Conservation (phyloP, 2,888 invertebrate species). For the Chrysolina haemoptera region DNA sequence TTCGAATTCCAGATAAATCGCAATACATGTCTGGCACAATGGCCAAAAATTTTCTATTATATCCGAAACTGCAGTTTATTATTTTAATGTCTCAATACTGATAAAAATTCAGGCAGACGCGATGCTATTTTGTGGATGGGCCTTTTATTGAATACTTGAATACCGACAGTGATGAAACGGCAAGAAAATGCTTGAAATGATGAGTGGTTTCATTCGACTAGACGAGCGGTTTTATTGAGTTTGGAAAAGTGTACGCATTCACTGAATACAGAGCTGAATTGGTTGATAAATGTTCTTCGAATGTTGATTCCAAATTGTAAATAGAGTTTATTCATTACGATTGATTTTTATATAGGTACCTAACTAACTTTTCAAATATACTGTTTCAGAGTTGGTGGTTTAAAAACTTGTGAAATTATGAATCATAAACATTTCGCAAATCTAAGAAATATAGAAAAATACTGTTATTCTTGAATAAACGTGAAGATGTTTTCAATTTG, state of each 20-base stretch:
- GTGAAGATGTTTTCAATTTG: no score
- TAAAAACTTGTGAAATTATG: no score
- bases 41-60: slow-evolving; percentile 42
- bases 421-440: no score
- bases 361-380: no score
- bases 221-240: slow-evolving; percentile 6
- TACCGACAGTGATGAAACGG: slow-evolving; percentile 19
- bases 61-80: slow-evolving; percentile 39
- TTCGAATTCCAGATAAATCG: slow-evolving; percentile 42
- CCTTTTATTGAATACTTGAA: slow-evolving; percentile 19
- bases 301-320: not conserved
- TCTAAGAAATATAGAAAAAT: no score
- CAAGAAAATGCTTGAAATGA: slow-evolving; percentile 10
- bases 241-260: slow-evolving; percentile 6
- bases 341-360: no score
- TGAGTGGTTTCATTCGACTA: slow-evolving; percentile 11
- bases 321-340: not conserved
- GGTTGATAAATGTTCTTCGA: not conserved
- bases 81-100: slow-evolving; percentile 40
- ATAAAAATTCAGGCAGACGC: slow-evolving; percentile 31
- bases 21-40: slow-evolving; percentile 39
- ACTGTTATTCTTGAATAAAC: no score
- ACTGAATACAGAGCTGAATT: not conserved
- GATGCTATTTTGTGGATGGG: slow-evolving; percentile 16
- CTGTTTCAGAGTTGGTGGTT: no score